phyloP scores from a whole-genome alignment of 2,888 invertebrate genomes.

The Oscheius sp. region DNA sequence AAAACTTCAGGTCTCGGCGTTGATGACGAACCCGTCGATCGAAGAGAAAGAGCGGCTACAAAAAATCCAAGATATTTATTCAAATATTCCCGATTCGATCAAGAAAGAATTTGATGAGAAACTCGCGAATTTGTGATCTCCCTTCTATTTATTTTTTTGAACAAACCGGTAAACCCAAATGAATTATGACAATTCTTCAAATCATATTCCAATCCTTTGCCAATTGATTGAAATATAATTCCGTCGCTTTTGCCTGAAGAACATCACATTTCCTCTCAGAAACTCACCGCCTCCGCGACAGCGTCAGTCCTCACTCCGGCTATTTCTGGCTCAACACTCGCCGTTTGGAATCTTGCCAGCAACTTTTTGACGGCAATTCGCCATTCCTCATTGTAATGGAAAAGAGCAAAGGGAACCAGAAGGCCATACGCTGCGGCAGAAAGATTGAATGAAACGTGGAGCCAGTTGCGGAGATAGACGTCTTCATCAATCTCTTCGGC shows the following conservation, averaged over 20 bases:
- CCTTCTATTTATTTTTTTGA: neutral
- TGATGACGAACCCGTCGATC: constrained; percentile 49
- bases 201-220: constrained; percentile 6
- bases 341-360: neutral
- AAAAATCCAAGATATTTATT: constrained; percentile 49
- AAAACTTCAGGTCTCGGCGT: constrained; percentile 41
- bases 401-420: constrained; percentile 36
- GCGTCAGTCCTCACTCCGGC: neutral
- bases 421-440: constrained; percentile 39
- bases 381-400: constrained; percentile 38
- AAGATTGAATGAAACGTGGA: constrained; percentile 43
- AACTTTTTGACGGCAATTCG: neutral
- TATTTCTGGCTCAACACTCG: neutral
- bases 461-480: constrained; percentile 39
- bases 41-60: constrained; percentile 43
- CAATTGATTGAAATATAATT: constrained; percentile 1
- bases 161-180: neutral
- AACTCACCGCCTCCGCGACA: neutral
- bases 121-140: constrained; percentile 28
- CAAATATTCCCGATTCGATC: constrained; percentile 42
- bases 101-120: constrained; percentile 54
- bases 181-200: neutral
- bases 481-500: constrained; percentile 33
- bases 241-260: constrained; percentile 1
- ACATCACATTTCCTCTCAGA: neutral